These are phyloP conservation scores for Vanacampus margaritifer DNA, from an alignment of 2,113 vertebrate species.

Conservation along the genomic window DNA sequence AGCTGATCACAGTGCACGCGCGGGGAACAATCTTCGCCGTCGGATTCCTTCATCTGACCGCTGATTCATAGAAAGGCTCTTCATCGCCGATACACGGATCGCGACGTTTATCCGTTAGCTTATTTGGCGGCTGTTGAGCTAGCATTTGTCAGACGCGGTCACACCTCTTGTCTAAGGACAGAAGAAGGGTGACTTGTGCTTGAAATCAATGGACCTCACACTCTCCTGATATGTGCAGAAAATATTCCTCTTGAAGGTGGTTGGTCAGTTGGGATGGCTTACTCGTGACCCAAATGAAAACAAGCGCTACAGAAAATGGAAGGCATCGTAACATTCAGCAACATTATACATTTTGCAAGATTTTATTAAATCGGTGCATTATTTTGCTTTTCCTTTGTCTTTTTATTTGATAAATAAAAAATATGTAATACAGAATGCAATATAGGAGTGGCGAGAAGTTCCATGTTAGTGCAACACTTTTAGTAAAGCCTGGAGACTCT, in stretches of 20 bases:
- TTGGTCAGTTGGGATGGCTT: not conserved
- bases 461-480: not conserved
- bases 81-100: not conserved
- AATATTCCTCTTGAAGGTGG: not conserved
- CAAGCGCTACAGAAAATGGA: not conserved
- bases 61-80: slow-evolving; percentile 6
- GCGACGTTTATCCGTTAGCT: slow-evolving; percentile 36
- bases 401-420: too few relatives aligned
- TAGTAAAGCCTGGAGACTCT: not conserved
- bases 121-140: slow-evolving; percentile 9
- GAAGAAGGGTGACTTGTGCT: slow-evolving; percentile 22
- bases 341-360: not conserved
- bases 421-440: too few relatives aligned
- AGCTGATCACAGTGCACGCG: slow-evolving; percentile 8
- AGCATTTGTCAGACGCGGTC: slow-evolving; percentile 42
- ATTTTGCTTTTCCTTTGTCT: too few relatives aligned
- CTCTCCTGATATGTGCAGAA: not conserved
- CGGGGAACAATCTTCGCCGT: not conserved
- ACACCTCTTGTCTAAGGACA: slow-evolving; percentile 36
- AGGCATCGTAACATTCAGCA: not conserved
- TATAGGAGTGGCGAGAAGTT: not conserved
- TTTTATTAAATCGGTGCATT: too few relatives aligned
- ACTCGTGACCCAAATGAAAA: too few relatives aligned
- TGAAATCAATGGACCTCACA: slow-evolving; percentile 27
- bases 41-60: not conserved